phyloP scores from a whole-genome alignment of 2,888 invertebrate genomes.

The Craniophora ligustri region DNA sequence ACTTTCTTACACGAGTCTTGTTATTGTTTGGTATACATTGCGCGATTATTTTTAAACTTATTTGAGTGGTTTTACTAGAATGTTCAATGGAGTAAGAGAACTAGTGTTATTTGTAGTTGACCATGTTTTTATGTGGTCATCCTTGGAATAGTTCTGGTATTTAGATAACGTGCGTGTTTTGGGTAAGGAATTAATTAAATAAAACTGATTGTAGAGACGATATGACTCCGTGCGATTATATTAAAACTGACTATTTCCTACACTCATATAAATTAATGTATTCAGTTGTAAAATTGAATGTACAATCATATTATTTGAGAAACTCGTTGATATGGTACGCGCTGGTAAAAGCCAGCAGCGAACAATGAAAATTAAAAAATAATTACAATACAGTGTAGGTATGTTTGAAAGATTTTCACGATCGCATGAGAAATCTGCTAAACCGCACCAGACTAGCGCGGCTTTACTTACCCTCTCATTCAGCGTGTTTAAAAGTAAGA shows the following conservation, averaged over 20 bases:
- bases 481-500: too few relatives aligned
- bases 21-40: slow-evolving; percentile 37
- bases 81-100: slow-evolving; percentile 16
- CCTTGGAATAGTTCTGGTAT: slow-evolving; percentile 51
- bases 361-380: too few relatives aligned
- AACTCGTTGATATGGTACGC: too few relatives aligned
- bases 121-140: slow-evolving; percentile 30
- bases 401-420: too few relatives aligned
- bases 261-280: slow-evolving; percentile 7
- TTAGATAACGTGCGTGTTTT: slow-evolving; percentile 28
- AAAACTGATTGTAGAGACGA: slow-evolving; percentile 25
- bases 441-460: too few relatives aligned
- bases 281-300: slow-evolving; percentile 7
- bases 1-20: slow-evolving; percentile 32
- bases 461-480: too few relatives aligned
- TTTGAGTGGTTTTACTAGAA: slow-evolving; percentile 9
- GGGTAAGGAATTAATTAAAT: slow-evolving; percentile 35
- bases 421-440: too few relatives aligned
- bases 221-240: slow-evolving; percentile 12
- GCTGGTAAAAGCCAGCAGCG: too few relatives aligned
- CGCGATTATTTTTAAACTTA: slow-evolving; percentile 16
- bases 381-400: too few relatives aligned
- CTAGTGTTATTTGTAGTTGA: slow-evolving; percentile 7
- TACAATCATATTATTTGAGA: background rate
- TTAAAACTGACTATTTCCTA: slow-evolving; percentile 20